Percentiles rank a stretch among this genome's conserved stretches.
These are phyloP conservation scores for Pionites leucogaster DNA, from an alignment of 2,113 vertebrate species.

Conservation along the genomic window DNA sequence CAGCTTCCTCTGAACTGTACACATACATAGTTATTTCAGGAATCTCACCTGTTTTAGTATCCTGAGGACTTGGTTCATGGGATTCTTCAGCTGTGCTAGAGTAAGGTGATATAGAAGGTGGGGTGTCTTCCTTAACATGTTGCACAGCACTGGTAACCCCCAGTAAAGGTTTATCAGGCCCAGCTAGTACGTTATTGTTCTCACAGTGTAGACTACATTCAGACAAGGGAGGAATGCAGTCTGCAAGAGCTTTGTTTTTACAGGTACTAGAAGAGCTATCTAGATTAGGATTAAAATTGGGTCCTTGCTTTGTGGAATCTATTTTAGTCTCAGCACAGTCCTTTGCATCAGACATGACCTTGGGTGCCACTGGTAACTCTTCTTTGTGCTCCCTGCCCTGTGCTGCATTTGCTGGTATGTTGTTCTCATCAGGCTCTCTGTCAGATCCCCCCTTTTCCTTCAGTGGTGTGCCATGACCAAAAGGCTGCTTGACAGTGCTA, in stretches of 20 bases:
- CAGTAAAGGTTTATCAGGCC: neutral
- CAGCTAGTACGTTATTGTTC: neutral
- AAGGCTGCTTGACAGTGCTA: neutral
- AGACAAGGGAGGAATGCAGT: neutral
- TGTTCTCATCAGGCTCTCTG: neutral
- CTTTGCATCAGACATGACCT: neutral
- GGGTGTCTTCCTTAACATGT: neutral
- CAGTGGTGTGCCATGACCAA: neutral
- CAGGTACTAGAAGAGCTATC: neutral
- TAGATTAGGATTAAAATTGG: neutral
- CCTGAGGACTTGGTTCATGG: neutral
- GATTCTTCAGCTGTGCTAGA: neutral
- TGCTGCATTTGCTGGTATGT: neutral
- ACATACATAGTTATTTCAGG: slow-evolving; percentile 35
- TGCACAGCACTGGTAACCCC: neutral
- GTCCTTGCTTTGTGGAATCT: neutral
- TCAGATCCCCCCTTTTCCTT: neutral
- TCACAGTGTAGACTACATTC: neutral
- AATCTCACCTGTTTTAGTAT: neutral
- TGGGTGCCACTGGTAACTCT: neutral
- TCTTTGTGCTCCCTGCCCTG: neutral
- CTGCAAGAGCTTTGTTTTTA: neutral
- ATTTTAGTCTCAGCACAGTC: neutral
- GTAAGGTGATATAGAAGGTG: neutral
- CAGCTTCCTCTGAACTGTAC: slow-evolving; percentile 48